Evolutionary conservation across 2,888 invertebrate genomes (phyloP).

Genomic region (Limnephilus rhombicus): DNA sequence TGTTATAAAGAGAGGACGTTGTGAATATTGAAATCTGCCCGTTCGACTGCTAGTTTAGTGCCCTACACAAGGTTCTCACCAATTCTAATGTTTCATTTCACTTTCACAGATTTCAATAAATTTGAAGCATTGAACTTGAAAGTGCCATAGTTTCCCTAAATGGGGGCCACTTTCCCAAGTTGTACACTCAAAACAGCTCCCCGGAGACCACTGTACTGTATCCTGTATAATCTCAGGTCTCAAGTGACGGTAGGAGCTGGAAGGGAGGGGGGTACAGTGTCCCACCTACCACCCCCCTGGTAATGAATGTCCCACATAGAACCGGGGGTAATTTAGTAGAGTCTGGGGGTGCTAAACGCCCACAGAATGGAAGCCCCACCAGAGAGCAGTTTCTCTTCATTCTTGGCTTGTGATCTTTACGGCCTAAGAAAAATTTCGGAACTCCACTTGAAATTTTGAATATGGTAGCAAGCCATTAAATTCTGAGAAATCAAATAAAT

Average conservation of each 20-base stretch:
- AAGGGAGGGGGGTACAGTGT: neutral
- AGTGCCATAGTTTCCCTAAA: neutral
- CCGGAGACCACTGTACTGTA: neutral
- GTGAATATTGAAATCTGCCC: neutral
- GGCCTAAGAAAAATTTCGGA: neutral
- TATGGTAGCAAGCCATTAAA: neutral
- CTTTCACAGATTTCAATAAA: neutral
- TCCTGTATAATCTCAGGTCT: neutral
- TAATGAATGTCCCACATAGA: constrained; percentile 40
- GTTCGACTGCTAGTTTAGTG: neutral
- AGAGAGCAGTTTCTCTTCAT: constrained; percentile 41
- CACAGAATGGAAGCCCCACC: constrained; percentile 4
- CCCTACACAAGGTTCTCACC: neutral
- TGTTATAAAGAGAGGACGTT: too few species aligned
- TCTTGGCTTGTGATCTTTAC: constrained; percentile 32
- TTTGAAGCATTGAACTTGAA: neutral
- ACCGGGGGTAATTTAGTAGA: constrained; percentile 32
- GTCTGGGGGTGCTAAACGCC: constrained; percentile 41
- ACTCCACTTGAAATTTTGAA: neutral
- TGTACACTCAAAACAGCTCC: neutral
- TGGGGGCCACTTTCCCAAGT: neutral
- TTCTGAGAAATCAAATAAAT: neutral
- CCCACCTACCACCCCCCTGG: neutral
- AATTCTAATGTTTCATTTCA: neutral
- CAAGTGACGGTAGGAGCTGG: neutral